Evolutionary conservation across 2,113 vertebrate genomes (phyloP).

Genomic region (Hydropotes inermis): DNA sequence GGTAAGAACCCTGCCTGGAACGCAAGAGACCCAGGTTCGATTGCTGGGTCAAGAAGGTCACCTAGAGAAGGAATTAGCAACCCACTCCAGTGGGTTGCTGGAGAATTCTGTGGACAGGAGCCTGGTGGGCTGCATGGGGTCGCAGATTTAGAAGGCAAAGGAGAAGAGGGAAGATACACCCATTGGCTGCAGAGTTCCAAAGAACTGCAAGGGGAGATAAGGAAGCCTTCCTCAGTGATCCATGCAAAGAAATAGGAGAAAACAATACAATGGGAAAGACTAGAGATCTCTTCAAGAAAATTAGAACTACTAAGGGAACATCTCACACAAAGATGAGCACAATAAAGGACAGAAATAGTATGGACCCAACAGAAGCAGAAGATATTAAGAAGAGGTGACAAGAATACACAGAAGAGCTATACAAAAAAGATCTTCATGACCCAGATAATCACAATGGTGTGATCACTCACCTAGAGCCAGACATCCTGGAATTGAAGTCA

Average conservation of each 20-base stretch:
- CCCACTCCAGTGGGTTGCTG: neutral
- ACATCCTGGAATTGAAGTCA: neutral
- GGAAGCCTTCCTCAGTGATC: neutral
- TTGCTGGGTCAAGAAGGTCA: neutral
- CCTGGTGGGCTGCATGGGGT: neutral
- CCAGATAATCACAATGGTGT: neutral
- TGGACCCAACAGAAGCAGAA: neutral
- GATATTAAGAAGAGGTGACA: neutral
- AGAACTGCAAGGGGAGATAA: neutral
- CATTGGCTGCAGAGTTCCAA: neutral
- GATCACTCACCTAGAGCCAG: neutral
- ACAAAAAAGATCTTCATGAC: neutral
- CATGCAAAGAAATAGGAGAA: too few species aligned
- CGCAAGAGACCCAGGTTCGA: neutral
- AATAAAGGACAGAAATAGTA: neutral
- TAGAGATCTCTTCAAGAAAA: too few species aligned
- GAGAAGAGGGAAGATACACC: neutral
- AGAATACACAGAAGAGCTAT: neutral
- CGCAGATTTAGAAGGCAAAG: neutral
- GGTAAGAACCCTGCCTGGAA: neutral
- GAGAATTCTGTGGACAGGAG: neutral
- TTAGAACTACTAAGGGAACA: neutral
- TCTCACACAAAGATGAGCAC: neutral
- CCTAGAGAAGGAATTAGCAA: neutral
- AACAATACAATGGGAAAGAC: too few species aligned